These are phyloP conservation scores for Acleris laterana DNA, from an alignment of 2,888 invertebrate species.

Conservation along the genomic window DNA sequence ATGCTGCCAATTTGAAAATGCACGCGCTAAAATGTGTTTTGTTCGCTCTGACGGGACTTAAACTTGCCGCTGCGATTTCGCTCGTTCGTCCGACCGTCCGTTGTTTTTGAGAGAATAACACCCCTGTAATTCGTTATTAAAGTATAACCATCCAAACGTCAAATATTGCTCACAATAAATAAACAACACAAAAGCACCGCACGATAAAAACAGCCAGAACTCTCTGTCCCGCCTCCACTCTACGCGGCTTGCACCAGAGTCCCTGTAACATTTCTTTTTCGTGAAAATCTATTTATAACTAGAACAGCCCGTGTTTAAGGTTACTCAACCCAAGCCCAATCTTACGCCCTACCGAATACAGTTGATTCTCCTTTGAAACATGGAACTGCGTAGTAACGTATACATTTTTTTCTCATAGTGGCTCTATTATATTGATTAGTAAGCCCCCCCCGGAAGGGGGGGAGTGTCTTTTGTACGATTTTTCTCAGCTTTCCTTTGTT, in stretches of 20 bases:
- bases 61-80: no score
- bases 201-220: constrained; percentile 6
- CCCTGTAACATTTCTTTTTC: constrained; percentile 85
- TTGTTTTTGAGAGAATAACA: no score
- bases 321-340: constrained; percentile 47
- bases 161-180: not conserved
- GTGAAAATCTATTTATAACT: constrained; percentile 85
- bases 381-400: constrained; percentile 58
- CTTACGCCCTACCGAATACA: constrained; percentile 45
- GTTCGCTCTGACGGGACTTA: no score
- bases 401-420: constrained; percentile 81
- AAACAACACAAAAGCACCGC: not conserved
- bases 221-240: constrained; percentile 58
- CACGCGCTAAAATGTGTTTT: no score
- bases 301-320: constrained; percentile 70
- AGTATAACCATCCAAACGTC: no score
- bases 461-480: constrained; percentile 71
- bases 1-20: no score
- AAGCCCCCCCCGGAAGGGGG: constrained; percentile 71
- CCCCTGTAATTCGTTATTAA: no score
- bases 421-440: constrained; percentile 84
- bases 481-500: constrained; percentile 73
- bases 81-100: no score
- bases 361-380: constrained; percentile 46
- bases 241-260: constrained; percentile 80